Evolutionary conservation across 2,888 invertebrate species (phyloP).

Genomic region (Agelastica alni): DNA sequence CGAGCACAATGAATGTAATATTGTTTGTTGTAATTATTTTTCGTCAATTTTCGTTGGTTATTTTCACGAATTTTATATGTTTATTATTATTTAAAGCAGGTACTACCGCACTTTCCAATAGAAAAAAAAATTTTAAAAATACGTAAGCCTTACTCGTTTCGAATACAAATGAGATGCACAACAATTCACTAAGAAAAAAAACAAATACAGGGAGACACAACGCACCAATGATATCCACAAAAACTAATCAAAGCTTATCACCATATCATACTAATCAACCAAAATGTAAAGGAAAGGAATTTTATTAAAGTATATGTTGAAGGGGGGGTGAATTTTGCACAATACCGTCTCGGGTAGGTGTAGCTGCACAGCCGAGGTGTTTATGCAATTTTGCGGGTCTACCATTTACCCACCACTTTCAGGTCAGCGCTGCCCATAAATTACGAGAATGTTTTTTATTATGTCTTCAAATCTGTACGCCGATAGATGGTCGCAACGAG

Average conservation of each 20-base stretch:
- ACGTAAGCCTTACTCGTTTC: slow-evolving; percentile 1
- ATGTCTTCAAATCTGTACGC: not conserved
- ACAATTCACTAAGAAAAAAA: not conserved
- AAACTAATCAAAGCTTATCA: slow-evolving; percentile 20
- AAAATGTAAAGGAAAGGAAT: slow-evolving; percentile 18
- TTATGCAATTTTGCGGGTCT: slow-evolving; percentile 18
- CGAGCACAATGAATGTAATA: too few relatives aligned
- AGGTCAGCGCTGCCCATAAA: not conserved
- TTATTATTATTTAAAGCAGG: too few relatives aligned
- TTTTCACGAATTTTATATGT: too few relatives aligned
- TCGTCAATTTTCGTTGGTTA: too few relatives aligned
- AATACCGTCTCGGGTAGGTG: slow-evolving; percentile 14
- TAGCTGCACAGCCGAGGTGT: slow-evolving; percentile 7
- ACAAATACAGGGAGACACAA: not conserved
- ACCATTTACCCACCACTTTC: slow-evolving; percentile 10
- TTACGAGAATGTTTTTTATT: not conserved
- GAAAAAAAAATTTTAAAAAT: not conserved
- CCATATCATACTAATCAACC: slow-evolving; percentile 16
- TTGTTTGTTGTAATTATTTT: too few relatives aligned
- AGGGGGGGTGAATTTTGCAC: slow-evolving; percentile 21
- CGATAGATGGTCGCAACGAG: not conserved
- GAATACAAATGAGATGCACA: slow-evolving; percentile 1
- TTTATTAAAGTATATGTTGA: slow-evolving; percentile 13
- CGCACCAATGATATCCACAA: slow-evolving; percentile 13
- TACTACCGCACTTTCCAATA: slow-evolving; percentile 1